Evolutionary conservation across 2,113 vertebrate species (phyloP), one percentile per base, ranked within the genome.

Genomic region (Cololabis saira): DNA sequence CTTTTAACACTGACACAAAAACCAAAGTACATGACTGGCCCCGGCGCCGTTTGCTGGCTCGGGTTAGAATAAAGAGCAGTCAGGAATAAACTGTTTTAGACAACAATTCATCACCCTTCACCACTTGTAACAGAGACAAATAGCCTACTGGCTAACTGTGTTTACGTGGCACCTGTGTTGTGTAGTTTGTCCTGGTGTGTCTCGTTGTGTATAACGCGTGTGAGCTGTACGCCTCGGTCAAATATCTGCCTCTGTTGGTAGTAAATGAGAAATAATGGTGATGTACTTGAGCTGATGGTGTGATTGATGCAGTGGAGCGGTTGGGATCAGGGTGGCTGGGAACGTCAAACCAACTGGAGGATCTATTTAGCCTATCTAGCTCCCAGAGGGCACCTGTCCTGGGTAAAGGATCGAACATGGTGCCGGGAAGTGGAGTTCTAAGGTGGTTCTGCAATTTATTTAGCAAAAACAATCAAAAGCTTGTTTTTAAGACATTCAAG

Each of bases 71-170:
- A 17, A 71, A 52, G 70, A 63, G 44, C 21, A 44, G 61, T 19
- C 30, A 48, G 70, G 66, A 59, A 61, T 83, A 13, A 37, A 37
- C 33, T 10, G n/a, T 6, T 18, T 45, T 14, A 24, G 55, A 67
- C 53, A 50, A 56, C 56, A 44, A 56, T 75, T 64, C 55, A 73
- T 83, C 78, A 80, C 67, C 54, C 27, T 19, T n/a, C 12, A 33
- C 69, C 47, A 59, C 10, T 59, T 71, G 56, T 77, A 80, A 78
- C 70, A 48, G 60, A 81, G 67, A 86, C 70, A 80, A 75, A 37
- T 70, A 22, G 54, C 63, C 40, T 30, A 16, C 18, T 9, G 41
- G 10, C 55, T 55, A 66, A 45, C 52, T 11, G 49, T 48, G 50
- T 70, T 72, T 71, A 56, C 64, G 48, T 60, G 63, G 16, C 5